These are phyloP conservation scores for Leptinotarsa lineolata DNA, from an alignment of 1,140 invertebrate genomes.

Conservation along the genomic window DNA sequence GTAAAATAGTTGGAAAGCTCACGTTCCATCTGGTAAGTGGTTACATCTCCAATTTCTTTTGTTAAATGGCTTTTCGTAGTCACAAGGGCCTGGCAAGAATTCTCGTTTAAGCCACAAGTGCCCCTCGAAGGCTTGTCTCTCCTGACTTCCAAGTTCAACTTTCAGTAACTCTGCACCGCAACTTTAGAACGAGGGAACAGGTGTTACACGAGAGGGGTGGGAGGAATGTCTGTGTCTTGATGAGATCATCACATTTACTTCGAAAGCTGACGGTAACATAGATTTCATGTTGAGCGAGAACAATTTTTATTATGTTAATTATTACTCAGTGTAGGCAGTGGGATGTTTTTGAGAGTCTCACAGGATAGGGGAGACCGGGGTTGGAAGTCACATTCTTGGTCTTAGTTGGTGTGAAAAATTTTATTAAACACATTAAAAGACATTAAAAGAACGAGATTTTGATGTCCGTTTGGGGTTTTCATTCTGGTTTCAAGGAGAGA, in stretches of 20 bases:
- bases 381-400: no score
- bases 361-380: no score
- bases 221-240: not conserved
- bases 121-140: not conserved
- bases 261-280: no score
- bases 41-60: not conserved
- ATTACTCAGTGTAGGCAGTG: no score
- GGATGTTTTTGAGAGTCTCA: no score
- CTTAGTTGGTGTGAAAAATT: no score
- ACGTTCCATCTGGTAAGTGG: not conserved
- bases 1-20: not conserved
- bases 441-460: no score
- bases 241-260: not conserved
- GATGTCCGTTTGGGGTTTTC: no score
- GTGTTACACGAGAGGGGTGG: not conserved
- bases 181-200: not conserved
- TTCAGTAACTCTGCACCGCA: constrained; percentile 1
- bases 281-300: no score
- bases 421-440: no score
- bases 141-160: not conserved
- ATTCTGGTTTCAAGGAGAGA: no score
- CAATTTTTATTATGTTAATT: no score
- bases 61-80: constrained; percentile 2
- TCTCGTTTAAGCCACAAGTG: not conserved
- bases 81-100: not conserved